Conservation (phyloP, 2,797 vertebrate genomes). For the Diplodus puntazzo region DNA sequence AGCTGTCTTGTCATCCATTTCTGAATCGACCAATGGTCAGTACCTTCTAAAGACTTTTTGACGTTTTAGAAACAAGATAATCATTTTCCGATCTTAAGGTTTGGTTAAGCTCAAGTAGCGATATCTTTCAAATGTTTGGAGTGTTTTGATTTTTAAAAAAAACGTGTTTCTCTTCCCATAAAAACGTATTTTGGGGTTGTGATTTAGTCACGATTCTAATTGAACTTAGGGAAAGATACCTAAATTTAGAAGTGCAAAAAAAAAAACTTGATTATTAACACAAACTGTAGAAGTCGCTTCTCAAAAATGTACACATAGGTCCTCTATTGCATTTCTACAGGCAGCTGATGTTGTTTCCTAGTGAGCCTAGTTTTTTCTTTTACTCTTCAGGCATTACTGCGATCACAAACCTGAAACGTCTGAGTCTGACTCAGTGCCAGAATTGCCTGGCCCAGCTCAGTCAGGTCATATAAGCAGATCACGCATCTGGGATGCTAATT, state of each 20-base stretch:
- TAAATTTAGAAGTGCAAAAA: no score
- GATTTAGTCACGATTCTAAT: background rate
- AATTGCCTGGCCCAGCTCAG: background rate
- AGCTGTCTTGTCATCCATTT: no score
- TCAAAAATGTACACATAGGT: background rate
- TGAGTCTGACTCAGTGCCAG: background rate
- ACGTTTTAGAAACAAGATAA: background rate
- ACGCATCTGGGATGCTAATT: conserved; percentile 3
- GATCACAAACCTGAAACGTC: background rate
- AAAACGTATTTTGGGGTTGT: background rate
- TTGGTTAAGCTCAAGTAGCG: background rate
- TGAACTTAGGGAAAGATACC: background rate
- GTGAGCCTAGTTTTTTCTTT: background rate
- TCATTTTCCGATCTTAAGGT: background rate
- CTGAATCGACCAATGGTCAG: background rate
- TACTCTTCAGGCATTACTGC: background rate
- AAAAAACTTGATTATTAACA: background rate
- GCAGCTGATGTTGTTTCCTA: background rate
- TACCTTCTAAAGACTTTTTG: background rate
- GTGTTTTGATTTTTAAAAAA: no score
- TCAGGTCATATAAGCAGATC: conserved; percentile 3
- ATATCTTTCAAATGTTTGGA: background rate
- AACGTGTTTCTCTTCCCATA: background rate
- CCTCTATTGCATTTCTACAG: background rate
- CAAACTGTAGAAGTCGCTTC: background rate